Base-by-base conservation (phyloP, 2,113 vertebrate genomes). In the Mustela nigripes region DNA sequence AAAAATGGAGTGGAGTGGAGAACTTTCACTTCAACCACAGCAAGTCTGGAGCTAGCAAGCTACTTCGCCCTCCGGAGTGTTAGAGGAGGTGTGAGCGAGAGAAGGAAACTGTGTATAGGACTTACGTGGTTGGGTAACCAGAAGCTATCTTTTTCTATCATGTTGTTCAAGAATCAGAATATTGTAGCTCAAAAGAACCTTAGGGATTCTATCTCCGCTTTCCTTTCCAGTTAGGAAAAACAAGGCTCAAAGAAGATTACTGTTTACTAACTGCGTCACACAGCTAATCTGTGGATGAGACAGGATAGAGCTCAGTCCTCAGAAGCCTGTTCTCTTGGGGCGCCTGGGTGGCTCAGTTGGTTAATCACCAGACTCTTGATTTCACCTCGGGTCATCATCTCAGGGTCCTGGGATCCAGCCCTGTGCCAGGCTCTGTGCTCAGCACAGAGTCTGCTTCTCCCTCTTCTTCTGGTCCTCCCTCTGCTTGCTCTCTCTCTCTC, bases 11-110 rank as follows among this genome's bases (percentile, higher is more conserved):
- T 22, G 28, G 73, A 93, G 33, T 16, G 62, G 33, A 92, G 82
- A 91, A 89, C 21, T 79, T 85, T 81, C 12, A 63, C 31, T 60
- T 63, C 14, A 19, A 74, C 1, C 45, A 45, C 24, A 86, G 28
- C 39, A 85, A 79, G 53, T 56, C 11, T 15, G 45, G 48, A 36
- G 53, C 36, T 79, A 93, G 85, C 58, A 86, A 45, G 15, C 19
- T 42, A 28, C 15, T n/a, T 0, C 5, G 8, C 1, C 15, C 12
- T 39, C 39, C 15, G 11, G 33, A 62, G 4, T 2, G 58, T 53
- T 33, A 24, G 26, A 83, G 18, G 53, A 58, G 12, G 6, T 10
- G 16, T 9, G 11, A 7, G 65, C 2, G 48, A 53, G 0, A 78
- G 31, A 67, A 69, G 48, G n/a, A 58, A 74, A 74, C 53, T n/a